These are phyloP conservation scores for Drosophila busckii DNA, from an alignment of 1,140 invertebrate species.

Conservation along the genomic window DNA sequence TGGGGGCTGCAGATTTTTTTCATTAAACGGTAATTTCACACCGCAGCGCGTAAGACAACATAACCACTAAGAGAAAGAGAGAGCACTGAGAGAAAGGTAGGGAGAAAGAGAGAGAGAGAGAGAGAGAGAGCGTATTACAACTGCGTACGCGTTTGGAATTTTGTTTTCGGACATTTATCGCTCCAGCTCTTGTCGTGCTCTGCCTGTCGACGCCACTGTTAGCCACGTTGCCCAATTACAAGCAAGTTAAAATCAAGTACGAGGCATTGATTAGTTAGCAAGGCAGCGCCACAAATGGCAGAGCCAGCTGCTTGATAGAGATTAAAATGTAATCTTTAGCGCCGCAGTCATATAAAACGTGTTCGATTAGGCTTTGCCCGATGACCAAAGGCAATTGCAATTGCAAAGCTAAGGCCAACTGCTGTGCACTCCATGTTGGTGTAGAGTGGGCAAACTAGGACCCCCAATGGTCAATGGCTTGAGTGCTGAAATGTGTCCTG, in stretches of 20 bases:
- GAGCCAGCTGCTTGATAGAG: constrained; percentile 23
- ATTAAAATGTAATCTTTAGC: constrained; percentile 75
- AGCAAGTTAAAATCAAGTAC: constrained; percentile 75
- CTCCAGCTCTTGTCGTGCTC: constrained; percentile 15
- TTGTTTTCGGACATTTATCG: constrained; percentile 69
- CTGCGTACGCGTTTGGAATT: constrained; percentile 62
- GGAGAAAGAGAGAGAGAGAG: not conserved
- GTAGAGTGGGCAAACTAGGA: constrained; percentile 41
- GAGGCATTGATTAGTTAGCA: constrained; percentile 69
- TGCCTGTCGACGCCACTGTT: constrained; percentile 40
- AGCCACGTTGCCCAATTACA: constrained; percentile 68
- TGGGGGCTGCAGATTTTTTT: constrained; percentile 41
- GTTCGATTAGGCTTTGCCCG: constrained; percentile 65
- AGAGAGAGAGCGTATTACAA: not conserved
- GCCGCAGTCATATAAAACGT: constrained; percentile 73
- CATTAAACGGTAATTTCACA: constrained; percentile 74
- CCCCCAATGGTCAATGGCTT: constrained; percentile 46
- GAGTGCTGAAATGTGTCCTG: constrained; percentile 60
- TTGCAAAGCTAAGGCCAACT: no score
- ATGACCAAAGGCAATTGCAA: no score
- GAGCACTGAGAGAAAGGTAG: not conserved
- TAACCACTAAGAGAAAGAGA: not conserved
- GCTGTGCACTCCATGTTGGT: constrained; percentile 62
- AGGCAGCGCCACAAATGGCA: not conserved
- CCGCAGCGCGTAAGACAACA: constrained; percentile 24